Conservation (phyloP, 2,113 vertebrate genomes). For the Sylvilagus bachmani region DNA sequence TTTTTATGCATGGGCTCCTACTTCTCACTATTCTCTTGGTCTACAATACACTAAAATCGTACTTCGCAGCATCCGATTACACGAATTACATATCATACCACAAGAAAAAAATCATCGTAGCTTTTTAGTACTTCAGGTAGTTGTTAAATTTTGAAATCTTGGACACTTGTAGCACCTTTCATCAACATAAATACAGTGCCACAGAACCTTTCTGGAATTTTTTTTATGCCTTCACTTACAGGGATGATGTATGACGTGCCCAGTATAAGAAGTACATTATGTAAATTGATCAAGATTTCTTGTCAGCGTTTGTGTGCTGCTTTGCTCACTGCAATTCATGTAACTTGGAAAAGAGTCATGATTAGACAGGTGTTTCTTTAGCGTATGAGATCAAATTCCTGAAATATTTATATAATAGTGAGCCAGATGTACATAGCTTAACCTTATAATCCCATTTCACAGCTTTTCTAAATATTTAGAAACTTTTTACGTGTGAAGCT, state of each 20-base stretch:
- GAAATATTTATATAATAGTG: slow-evolving; percentile 83
- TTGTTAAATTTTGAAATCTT: slow-evolving; percentile 45
- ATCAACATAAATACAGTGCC: neutral
- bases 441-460: slow-evolving; percentile 89
- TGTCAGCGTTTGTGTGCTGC: slow-evolving; percentile 65
- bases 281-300: slow-evolving; percentile 81
- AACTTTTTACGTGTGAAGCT: slow-evolving; percentile 87
- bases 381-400: slow-evolving; percentile 79
- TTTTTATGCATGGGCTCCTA: slow-evolving; percentile 64
- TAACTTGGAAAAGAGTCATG: slow-evolving; percentile 76
- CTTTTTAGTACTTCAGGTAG: slow-evolving; percentile 45
- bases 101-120: slow-evolving; percentile 54
- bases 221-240: slow-evolving; percentile 29
- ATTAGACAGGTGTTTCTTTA: slow-evolving; percentile 84
- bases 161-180: neutral
- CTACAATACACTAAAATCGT: slow-evolving; percentile 66
- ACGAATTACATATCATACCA: neutral
- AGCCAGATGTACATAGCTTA: slow-evolving; percentile 86
- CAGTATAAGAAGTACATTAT: slow-evolving; percentile 70
- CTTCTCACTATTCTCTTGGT: slow-evolving; percentile 72
- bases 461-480: slow-evolving; percentile 85
- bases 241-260: slow-evolving; percentile 24
- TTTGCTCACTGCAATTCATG: slow-evolving; percentile 80
- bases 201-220: slow-evolving; percentile 10
- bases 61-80: slow-evolving; percentile 70